Evolutionary conservation across 2,888 invertebrate genomes (phyloP).

Genomic region (Yponomeuta sedellus): DNA sequence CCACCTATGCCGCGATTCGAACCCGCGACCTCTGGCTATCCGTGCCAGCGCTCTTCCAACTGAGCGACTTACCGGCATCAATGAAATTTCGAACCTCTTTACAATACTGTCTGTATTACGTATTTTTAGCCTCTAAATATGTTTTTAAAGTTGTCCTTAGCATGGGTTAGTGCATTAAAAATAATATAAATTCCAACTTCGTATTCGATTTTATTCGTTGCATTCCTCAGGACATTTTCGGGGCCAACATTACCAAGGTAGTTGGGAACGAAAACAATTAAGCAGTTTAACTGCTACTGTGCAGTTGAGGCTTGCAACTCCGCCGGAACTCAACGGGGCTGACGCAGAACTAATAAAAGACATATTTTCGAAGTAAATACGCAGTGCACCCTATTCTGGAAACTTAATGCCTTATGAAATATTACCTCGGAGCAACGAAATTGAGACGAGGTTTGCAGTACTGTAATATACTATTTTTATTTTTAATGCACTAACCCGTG

Average conservation of each 20-base stretch:
- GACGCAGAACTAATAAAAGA: slow-evolving; percentile 14
- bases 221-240: not conserved
- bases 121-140: no score
- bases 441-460: not conserved
- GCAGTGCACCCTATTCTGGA: not conserved
- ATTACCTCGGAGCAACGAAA: not conserved
- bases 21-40: no score
- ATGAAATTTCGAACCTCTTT: no score
- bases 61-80: no score
- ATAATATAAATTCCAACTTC: no score
- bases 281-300: slow-evolving; percentile 36
- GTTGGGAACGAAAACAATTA: slow-evolving; percentile 39
- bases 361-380: slow-evolving; percentile 1
- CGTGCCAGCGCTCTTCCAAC: no score
- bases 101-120: no score
- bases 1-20: no score
- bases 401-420: not conserved
- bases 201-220: not conserved
- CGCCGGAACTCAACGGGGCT: slow-evolving; percentile 31
- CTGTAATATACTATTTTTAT: not conserved
- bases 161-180: no score
- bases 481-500: not conserved
- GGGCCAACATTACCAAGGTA: not conserved
- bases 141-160: no score
- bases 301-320: slow-evolving; percentile 32